phyloP scores from a whole-genome alignment of 2,888 invertebrate species.

The Stenodera caucasica region DNA sequence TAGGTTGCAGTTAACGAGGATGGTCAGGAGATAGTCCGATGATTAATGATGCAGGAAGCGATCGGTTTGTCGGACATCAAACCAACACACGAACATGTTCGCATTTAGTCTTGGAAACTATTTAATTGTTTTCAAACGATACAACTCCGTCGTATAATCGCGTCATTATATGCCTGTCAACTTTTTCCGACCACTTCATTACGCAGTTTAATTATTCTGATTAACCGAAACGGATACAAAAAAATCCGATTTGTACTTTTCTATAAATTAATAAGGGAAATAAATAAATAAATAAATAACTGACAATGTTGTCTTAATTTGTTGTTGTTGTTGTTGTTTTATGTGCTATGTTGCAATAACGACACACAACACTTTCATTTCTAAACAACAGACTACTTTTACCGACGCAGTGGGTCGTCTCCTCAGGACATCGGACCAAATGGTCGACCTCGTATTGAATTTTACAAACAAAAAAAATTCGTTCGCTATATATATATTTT shows the following conservation, averaged over 20 bases:
- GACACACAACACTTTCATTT: conserved; percentile 6
- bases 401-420: conserved; percentile 35
- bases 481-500: neutral
- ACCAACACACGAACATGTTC: neutral
- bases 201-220: neutral
- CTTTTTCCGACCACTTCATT: conserved; percentile 6
- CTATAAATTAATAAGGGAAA: neutral
- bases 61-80: conserved; percentile 47
- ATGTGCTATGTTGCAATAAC: conserved; percentile 2
- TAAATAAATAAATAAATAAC: neutral
- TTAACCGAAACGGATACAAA: neutral
- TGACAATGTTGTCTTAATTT: conserved; percentile 4
- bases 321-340: conserved; percentile 4
- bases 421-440: conserved; percentile 27
- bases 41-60: conserved; percentile 53
- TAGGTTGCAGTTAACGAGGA: conserved; percentile 20
- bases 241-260: neutral
- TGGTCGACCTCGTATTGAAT: neutral
- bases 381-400: conserved; percentile 33
- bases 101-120: conserved; percentile 4
- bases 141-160: neutral
- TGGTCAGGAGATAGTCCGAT: conserved; percentile 29
- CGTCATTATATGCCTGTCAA: neutral
- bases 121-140: conserved; percentile 22
- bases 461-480: neutral